Evolutionary conservation across 2,113 vertebrate genomes (phyloP), one percentile per base, ranked within the genome.

Genomic region (Hassar affinis): DNA sequence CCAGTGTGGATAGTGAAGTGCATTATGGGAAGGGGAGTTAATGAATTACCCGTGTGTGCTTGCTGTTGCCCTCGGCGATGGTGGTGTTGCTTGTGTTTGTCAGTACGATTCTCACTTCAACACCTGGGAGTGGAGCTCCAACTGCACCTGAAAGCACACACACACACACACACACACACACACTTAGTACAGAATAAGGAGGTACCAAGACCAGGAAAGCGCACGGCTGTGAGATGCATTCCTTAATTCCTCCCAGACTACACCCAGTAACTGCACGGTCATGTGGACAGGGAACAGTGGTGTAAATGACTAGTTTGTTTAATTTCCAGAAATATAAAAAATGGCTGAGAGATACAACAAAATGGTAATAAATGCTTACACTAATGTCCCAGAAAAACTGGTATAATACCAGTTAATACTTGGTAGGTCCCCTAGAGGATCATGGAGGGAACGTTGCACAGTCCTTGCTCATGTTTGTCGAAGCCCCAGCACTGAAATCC

Each of bases 81-180:
- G 92, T 2, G 0, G 88, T 61, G 83, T 91, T 94, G 84, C 83
- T 86, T 0, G 62, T 45, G 38, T 88, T 90, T 89, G 94, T 93
- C 1, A 95, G 94, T 87, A 93, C 92, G 2, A 99, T 95, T 75
- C 93, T 89, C 68, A 99, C 96, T 15, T 95, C 83, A 1, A 98
- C 94, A 0, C 94, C 91, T 0, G 97, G 97, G 25, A 99, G 93
- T 0, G 97, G 97, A 15, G 90, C 91, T n/a, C 98, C 98, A 59
- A 99, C 97, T 0, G 98, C 94, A 12, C 98, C 98, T 99, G 88
- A 66, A 42, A n/a, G 45, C 18, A 64, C 38, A 68, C 45, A 17
- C 74, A 38, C 25, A 66, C 25, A 87, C 69, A 47, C 56, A 82
- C 45, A 80, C 5, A 81, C 25, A 54, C 42, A 79, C 42, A 82